Conservation (phyloP, 2,113 vertebrate genomes). For the Rhinolophus ferrumequinum region DNA sequence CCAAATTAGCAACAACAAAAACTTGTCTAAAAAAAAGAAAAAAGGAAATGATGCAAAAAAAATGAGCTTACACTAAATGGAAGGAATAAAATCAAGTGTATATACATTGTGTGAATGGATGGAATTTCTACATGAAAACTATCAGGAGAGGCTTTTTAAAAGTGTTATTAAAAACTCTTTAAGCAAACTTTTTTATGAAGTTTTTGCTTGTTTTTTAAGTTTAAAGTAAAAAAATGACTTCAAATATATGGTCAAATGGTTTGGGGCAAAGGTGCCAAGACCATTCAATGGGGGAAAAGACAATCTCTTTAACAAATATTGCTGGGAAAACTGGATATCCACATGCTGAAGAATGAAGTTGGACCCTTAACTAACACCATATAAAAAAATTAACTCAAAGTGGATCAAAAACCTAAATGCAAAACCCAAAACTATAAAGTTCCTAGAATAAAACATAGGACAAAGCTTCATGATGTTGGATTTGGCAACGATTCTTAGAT, state of each 20-base stretch:
- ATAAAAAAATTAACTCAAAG: not conserved
- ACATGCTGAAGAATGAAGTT: not conserved
- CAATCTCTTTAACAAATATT: not conserved
- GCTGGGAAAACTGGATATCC: not conserved
- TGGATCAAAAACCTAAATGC: not conserved
- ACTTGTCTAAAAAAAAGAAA: not conserved
- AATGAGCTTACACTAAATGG: not conserved
- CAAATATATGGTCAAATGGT: not conserved
- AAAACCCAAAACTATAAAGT: not conserved
- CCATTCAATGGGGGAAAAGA: not conserved
- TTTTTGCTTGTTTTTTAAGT: not conserved
- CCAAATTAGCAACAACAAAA: not conserved
- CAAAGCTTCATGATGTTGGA: not conserved
- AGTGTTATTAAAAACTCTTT: not conserved
- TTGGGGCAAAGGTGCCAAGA: not conserved
- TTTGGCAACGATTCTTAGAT: not conserved
- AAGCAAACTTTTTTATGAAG: not conserved
- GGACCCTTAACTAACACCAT: not conserved
- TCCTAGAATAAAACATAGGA: not conserved
- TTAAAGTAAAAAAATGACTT: not conserved
- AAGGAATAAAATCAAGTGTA: not conserved
- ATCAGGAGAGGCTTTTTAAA: not conserved
- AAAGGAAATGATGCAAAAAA: not conserved
- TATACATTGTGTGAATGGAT: not conserved
- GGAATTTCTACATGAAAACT: not conserved